Evolutionary conservation across 2,113 vertebrate species (phyloP).

Genomic region (Trogon surrucura): DNA sequence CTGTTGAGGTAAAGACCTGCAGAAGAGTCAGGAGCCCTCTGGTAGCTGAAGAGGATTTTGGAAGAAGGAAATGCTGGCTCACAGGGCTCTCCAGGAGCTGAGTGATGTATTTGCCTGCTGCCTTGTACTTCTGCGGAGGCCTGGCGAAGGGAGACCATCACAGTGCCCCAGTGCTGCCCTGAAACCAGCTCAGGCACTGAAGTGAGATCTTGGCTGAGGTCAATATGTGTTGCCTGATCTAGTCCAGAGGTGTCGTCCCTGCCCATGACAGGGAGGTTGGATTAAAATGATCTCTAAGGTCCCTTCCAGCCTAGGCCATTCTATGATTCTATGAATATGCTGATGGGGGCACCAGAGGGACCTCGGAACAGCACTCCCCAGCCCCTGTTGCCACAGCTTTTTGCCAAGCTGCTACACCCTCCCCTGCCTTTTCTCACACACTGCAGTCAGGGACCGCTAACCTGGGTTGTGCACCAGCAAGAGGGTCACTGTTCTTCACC

Average conservation of each 20-base stretch:
- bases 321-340: too few species aligned
- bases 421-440: rapidly evolving
- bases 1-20: rapidly evolving
- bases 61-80: not conserved
- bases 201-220: not conserved
- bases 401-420: not conserved
- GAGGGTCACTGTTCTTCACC: not conserved
- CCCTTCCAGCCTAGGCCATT: too few species aligned
- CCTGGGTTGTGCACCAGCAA: rapidly evolving
- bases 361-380: not conserved
- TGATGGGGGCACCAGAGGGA: rapidly evolving
- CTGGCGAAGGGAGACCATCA: not conserved
- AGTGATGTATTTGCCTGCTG: not conserved
- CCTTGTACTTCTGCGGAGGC: not conserved
- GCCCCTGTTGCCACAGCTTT: not conserved
- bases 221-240: too few species aligned
- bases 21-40: not conserved
- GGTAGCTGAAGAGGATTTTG: not conserved
- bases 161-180: not conserved
- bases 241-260: too few species aligned
- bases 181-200: not conserved
- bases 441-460: rapidly evolving
- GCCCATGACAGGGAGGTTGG: too few species aligned
- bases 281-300: too few species aligned
- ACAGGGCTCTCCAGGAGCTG: not conserved